Evolutionary conservation across 2,113 vertebrate species (phyloP).

Genomic region (Hydropotes inermis): DNA sequence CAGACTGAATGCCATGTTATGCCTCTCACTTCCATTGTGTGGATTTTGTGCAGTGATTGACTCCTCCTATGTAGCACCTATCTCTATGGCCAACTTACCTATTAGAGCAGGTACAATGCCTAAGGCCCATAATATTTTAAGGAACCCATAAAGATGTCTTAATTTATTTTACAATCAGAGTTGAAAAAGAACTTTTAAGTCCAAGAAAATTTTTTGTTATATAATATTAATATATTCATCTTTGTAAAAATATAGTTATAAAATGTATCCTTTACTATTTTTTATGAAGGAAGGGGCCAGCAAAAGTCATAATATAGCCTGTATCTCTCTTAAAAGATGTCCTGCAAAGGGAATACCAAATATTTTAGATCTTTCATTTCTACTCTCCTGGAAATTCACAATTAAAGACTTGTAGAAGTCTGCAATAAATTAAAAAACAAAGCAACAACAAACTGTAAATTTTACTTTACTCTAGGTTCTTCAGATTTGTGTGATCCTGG

Average conservation of each 20-base stretch:
- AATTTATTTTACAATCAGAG: neutral
- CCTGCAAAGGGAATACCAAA: neutral
- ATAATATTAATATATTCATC: neutral
- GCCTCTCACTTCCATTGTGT: neutral
- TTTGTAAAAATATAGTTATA: neutral
- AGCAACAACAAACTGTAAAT: neutral
- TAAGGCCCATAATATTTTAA: neutral
- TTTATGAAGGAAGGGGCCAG: neutral
- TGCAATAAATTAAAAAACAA: neutral
- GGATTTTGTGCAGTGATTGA: neutral
- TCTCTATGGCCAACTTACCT: neutral
- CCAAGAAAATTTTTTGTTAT: neutral
- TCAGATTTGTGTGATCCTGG: neutral
- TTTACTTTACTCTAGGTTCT: neutral
- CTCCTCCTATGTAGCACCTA: neutral
- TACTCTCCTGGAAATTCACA: constrained; percentile 22
- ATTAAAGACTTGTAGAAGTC: neutral
- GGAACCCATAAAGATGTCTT: neutral
- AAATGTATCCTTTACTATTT: neutral
- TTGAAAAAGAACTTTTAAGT: neutral
- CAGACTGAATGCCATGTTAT: neutral
- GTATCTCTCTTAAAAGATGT: neutral
- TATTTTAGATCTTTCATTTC: neutral
- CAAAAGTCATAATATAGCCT: neutral
- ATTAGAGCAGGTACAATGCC: neutral